These are phyloP conservation scores for Zonotrichia leucophrys DNA, from an alignment of 2,113 vertebrate species.

Conservation along the genomic window DNA sequence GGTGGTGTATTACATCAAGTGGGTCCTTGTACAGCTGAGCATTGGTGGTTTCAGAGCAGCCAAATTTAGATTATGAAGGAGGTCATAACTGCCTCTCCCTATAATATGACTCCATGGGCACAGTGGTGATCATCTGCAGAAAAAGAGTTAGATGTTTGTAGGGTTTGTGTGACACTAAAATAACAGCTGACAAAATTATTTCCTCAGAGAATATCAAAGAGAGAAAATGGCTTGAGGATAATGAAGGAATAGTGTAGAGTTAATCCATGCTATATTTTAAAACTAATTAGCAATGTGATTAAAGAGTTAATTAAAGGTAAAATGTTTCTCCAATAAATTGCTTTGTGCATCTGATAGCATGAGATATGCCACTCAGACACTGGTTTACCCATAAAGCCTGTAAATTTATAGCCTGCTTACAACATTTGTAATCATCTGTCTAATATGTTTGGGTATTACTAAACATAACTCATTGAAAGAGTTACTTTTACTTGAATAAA, in stretches of 20 bases:
- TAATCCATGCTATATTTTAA: constrained; percentile 58
- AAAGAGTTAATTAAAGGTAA: constrained; percentile 75
- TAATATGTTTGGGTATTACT: constrained; percentile 47
- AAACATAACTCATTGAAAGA: constrained; percentile 49
- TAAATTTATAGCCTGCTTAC: constrained; percentile 55
- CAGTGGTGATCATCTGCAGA: not conserved
- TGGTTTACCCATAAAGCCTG: constrained; percentile 53
- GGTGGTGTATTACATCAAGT: not conserved
- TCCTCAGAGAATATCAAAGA: not conserved
- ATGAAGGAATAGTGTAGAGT: constrained; percentile 34
- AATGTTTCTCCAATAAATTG: constrained; percentile 66
- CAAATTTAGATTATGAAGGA: not conserved
- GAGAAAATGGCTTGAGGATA: constrained; percentile 17
- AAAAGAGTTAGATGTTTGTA: not conserved
- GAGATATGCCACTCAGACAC: constrained; percentile 59
- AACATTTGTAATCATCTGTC: constrained; percentile 62
- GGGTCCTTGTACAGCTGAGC: not conserved
- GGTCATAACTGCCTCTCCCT: not conserved
- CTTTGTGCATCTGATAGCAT: constrained; percentile 61
- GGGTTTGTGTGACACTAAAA: not conserved
- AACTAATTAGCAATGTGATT: constrained; percentile 65
- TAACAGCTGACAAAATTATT: not conserved
- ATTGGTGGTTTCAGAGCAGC: not conserved
- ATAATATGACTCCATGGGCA: not conserved
- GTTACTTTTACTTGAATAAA: constrained; percentile 68